A percentile compares a stretch with the other conserved stretches of the same genome.
Evolutionary conservation across 2,888 invertebrate genomes (phyloP).

Genomic region (Hypolimnas misippus): DNA sequence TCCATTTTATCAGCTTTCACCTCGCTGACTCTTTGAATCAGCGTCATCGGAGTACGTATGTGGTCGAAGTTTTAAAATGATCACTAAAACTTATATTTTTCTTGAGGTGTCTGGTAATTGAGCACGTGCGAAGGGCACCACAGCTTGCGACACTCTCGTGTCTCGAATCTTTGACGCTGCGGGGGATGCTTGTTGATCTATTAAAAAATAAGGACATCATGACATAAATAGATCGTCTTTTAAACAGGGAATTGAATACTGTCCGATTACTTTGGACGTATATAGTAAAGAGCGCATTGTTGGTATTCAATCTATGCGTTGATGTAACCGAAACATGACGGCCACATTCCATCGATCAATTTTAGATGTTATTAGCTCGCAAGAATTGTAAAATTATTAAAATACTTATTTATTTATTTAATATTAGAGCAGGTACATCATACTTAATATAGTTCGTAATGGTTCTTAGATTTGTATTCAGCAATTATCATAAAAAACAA

Average conservation of each 20-base stretch:
- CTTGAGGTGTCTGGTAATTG: conserved; percentile 40
- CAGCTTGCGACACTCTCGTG: conserved; percentile 72
- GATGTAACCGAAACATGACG: conserved; percentile 84
- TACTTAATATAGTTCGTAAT: conserved; percentile 51
- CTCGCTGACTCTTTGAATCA: conserved; percentile 62
- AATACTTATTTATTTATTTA: conserved; percentile 43
- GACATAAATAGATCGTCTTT: conserved; percentile 81
- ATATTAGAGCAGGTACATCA: conserved; percentile 44
- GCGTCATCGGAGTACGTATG: conserved; percentile 59
- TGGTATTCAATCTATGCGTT: conserved; percentile 67
- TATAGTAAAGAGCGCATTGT: conserved; percentile 50
- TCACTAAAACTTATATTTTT: conserved; percentile 25
- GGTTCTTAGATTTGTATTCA: conserved; percentile 59
- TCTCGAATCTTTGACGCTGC: conserved; percentile 72
- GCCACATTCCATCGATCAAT: conserved; percentile 76
- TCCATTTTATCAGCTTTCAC: conserved; percentile 63
- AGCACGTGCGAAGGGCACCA: conserved; percentile 78
- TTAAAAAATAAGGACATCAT: conserved; percentile 83
- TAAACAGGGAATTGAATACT: conserved; percentile 60
- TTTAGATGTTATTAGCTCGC: conserved; percentile 73
- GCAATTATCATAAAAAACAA: conserved; percentile 68
- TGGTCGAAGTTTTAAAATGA: conserved; percentile 7
- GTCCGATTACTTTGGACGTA: conserved; percentile 61
- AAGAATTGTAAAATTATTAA: conserved; percentile 19
- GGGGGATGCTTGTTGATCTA: conserved; percentile 82